Base-by-base conservation (phyloP, 2,113 vertebrate species). In the Brienomyrus longianalis region DNA sequence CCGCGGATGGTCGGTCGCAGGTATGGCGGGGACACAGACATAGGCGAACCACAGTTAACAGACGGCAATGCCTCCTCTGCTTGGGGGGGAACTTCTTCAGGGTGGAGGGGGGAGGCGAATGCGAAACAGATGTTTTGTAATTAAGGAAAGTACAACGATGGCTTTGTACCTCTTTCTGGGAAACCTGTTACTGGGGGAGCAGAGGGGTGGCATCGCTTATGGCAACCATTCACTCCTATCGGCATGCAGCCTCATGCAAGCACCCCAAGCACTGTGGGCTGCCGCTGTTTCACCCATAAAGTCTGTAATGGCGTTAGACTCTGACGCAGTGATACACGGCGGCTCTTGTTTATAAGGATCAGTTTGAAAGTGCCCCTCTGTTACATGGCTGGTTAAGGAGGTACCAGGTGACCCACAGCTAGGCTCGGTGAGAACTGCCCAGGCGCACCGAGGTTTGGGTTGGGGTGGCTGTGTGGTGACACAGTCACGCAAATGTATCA, bases 91-190 rank as follows among this genome's bases (percentile, higher is more conserved):
- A 50, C 50, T 94, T 91, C 91, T 90, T 92, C 52, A 5, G 52
- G 52, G 52, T 23, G 89, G 92, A 92, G 92, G 94, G 90, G 93
- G 92, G 91, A 92, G 92, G 94, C 91, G 93, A 92, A 95, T 94
- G 93, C 90, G 90, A 92, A 94, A 90, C 94, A 95, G 94, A 95
- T 95, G 94, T 93, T 93, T 91, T 90, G 89, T 93, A 95, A 95
- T 91, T 93, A 92, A 95, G 92, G 91, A 94, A 94, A 94, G 94
- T 87, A 94, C 93, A 92, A 95, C 92, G 93, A 91, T 90, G 90
- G 91, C 91, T 43, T 89, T 43, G 35, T 90, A 1, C 39, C 1
- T 2, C 1, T 39, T 39, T 39, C 90, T 86, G 43, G 45, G 87
- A 27, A 35, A 62, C 39, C 86, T 45, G 47, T 74, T 31, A 39